phyloP scores from a whole-genome alignment of 2,113 vertebrate genomes.

The Pseudopipra pipra region DNA sequence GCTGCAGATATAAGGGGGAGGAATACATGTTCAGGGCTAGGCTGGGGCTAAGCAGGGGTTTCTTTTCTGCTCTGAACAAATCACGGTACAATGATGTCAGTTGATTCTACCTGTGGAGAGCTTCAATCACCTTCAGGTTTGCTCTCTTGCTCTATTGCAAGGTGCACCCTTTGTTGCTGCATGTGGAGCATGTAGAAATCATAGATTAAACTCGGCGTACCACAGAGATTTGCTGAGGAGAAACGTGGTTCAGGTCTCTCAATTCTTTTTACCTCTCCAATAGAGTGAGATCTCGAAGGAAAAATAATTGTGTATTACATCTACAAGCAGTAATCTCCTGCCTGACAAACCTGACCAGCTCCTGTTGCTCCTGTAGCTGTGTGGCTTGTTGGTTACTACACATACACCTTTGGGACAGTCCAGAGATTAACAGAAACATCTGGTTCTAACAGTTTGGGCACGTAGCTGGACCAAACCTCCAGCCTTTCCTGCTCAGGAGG shows the following conservation, averaged over 20 bases:
- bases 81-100: not conserved
- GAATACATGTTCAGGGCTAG: not conserved
- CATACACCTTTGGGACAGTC: not conserved
- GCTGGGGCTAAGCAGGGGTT: not conserved
- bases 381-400: not conserved
- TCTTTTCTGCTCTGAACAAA: not conserved
- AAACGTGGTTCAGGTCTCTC: not conserved
- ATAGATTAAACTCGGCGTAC: not conserved
- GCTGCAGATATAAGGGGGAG: not conserved
- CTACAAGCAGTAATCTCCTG: not conserved
- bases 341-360: not conserved
- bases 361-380: not conserved
- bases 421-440: not conserved
- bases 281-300: not conserved
- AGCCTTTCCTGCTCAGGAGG: not conserved
- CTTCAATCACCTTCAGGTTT: not conserved
- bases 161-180: not conserved
- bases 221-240: not conserved
- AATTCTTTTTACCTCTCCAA: not conserved
- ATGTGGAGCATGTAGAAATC: rapidly evolving
- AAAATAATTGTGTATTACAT: not conserved
- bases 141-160: not conserved
- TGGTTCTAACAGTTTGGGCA: not conserved
- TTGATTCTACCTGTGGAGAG: not conserved
- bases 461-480: not conserved